A percentile compares a stretch with the other conserved stretches of the same genome.
Evolutionary conservation across 2,113 vertebrate species (phyloP).

Genomic region (Rhagologus leucostigma): DNA sequence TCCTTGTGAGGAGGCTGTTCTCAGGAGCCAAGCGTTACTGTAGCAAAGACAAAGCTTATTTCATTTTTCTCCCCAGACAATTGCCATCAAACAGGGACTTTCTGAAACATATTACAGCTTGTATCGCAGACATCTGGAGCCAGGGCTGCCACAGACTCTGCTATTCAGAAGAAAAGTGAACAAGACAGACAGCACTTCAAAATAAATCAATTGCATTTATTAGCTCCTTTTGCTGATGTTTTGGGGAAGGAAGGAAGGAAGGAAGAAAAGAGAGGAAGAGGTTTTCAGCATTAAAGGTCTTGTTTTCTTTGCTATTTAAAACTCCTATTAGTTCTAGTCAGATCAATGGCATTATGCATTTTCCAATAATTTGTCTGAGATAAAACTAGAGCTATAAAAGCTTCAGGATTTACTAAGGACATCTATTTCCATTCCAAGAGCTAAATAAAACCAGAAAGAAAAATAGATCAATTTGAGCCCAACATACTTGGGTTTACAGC

Average conservation of each 20-base stretch:
- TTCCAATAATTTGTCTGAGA: slow-evolving; percentile 55
- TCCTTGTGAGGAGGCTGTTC: slow-evolving; percentile 13
- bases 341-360: slow-evolving; percentile 68
- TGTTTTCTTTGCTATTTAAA: slow-evolving; percentile 61
- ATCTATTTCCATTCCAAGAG: slow-evolving; percentile 20
- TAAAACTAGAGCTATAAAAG: slow-evolving; percentile 51
- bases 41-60: slow-evolving; percentile 35
- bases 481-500: neutral
- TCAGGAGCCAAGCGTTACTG: slow-evolving; percentile 1
- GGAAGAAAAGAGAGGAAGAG: slow-evolving; percentile 18
- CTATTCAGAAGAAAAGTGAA: slow-evolving; percentile 51
- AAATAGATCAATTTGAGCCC: neutral
- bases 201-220: slow-evolving; percentile 74
- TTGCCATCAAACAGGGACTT: slow-evolving; percentile 65
- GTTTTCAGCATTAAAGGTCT: slow-evolving; percentile 48
- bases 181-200: slow-evolving; percentile 66
- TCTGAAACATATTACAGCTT: slow-evolving; percentile 61
- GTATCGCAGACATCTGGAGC: slow-evolving; percentile 71
- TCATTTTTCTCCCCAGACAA: slow-evolving; percentile 38
- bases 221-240: slow-evolving; percentile 68
- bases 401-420: slow-evolving; percentile 20
- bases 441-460: slow-evolving; percentile 17
- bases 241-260: slow-evolving; percentile 15
- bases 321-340: slow-evolving; percentile 53
- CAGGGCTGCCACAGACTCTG: slow-evolving; percentile 46